These are phyloP conservation scores for Biston betularia DNA, from an alignment of 2,888 invertebrate genomes.

Conservation along the genomic window DNA sequence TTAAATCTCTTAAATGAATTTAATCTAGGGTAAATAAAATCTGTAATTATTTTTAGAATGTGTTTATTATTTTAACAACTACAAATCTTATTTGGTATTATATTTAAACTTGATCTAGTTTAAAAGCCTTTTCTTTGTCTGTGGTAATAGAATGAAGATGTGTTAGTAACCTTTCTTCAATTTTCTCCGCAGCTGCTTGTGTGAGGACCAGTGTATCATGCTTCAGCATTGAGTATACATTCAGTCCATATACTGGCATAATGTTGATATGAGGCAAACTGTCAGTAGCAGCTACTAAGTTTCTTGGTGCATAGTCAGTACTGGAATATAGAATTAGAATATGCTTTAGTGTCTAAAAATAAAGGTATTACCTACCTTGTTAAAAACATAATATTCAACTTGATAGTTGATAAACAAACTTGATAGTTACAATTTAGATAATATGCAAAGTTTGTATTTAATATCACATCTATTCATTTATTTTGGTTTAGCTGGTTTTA, in stretches of 20 bases:
- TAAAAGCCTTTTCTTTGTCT: slow-evolving; percentile 80
- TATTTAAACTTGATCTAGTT: slow-evolving; percentile 86
- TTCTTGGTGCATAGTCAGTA: slow-evolving; percentile 94
- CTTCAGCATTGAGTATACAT: slow-evolving; percentile 98
- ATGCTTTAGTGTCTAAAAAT: neutral
- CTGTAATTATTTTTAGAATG: slow-evolving; percentile 24
- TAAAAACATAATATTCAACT: neutral
- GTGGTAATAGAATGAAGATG: slow-evolving; percentile 88
- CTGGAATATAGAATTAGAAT: slow-evolving; percentile 76
- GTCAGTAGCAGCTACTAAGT: slow-evolving; percentile 94
- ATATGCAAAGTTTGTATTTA: too few species aligned
- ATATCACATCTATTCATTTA: too few species aligned
- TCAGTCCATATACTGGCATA: slow-evolving; percentile 98
- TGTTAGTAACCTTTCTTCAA: slow-evolving; percentile 92
- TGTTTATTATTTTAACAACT: slow-evolving; percentile 30
- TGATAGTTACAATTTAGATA: too few species aligned
- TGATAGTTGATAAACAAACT: too few species aligned
- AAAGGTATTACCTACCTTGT: neutral
- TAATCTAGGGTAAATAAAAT: slow-evolving; percentile 27
- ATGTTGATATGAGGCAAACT: slow-evolving; percentile 93
- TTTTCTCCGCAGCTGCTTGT: slow-evolving; percentile 91
- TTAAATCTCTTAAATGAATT: slow-evolving; percentile 18
- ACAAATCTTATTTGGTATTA: slow-evolving; percentile 9
- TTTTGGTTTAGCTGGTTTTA: too few species aligned
- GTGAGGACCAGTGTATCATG: slow-evolving; percentile 97